Conservation (phyloP, 2,888 invertebrate genomes). For the Coenonympha arcania region DNA sequence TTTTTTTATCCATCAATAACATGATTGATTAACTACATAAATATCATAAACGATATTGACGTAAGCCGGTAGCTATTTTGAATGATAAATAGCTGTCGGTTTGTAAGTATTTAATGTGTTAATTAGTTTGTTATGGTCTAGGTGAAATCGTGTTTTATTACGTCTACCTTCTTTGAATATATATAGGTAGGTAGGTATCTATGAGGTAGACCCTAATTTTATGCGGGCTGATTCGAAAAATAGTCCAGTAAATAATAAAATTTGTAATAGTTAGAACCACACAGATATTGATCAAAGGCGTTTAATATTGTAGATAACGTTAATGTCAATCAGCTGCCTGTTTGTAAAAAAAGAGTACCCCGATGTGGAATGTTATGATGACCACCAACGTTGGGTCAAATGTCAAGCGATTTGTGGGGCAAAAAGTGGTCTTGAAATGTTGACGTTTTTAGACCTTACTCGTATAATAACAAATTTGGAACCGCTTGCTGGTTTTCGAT, state of each 20-base stretch:
- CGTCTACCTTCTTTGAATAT: neutral
- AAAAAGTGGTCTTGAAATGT: neutral
- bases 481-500: neutral
- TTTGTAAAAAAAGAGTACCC: neutral
- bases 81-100: constrained; percentile 25
- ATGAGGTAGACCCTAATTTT: neutral
- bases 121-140: neutral
- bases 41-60: constrained; percentile 39
- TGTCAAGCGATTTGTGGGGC: neutral
- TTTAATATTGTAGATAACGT: constrained; percentile 1
- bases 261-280: neutral
- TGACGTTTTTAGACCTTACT: neutral
- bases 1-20: constrained; percentile 31
- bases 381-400: constrained; percentile 8
- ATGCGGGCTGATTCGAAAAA: neutral
- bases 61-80: constrained; percentile 42
- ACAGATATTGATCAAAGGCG: neutral
- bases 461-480: constrained; percentile 1
- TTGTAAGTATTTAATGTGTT: neutral
- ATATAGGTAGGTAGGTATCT: too few relatives aligned
- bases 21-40: constrained; percentile 54
- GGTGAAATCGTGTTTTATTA: neutral
- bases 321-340: constrained; percentile 2
- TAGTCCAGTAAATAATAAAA: neutral
- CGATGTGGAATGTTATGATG: neutral